Percentiles rank a stretch among this genome's conserved stretches.
Conservation (phyloP, 92 coral and sea anemone species). For the Micromussa lordhowensis region DNA sequence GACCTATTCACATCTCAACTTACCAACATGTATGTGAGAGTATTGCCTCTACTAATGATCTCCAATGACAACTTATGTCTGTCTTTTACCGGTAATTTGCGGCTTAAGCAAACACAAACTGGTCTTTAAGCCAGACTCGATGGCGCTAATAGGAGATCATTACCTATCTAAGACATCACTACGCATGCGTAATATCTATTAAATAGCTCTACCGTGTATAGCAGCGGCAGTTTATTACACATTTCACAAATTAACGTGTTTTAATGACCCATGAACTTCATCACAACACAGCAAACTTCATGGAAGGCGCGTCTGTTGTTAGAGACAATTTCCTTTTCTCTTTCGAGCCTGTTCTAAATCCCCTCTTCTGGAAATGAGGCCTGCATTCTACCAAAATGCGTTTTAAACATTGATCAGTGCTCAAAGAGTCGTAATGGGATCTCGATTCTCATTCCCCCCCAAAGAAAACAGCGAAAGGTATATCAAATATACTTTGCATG, state of each 20-base stretch:
- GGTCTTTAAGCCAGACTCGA: not conserved
- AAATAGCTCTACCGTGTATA: not conserved
- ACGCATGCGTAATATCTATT: constrained; percentile 33
- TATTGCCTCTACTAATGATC: constrained; percentile 8
- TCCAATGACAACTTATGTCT: not conserved
- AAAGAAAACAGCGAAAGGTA: not conserved
- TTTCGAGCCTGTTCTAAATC: not conserved
- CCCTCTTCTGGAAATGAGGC: not conserved
- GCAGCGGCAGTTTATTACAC: constrained; percentile 1
- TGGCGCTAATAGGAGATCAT: constrained; percentile 6
- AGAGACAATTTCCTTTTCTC: not conserved
- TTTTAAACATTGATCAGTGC: too few relatives aligned
- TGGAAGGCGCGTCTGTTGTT: constrained; percentile 5
- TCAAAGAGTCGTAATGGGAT: not conserved
- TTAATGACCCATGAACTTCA: not conserved
- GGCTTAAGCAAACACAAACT: constrained; percentile 2
- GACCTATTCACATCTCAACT: not conserved
- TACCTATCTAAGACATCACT: not conserved
- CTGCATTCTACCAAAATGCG: not conserved
- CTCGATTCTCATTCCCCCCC: not conserved
- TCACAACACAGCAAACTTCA: constrained; percentile 3
- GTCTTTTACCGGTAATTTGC: constrained; percentile 25
- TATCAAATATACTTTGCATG: not conserved
- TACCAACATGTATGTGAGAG: not conserved
- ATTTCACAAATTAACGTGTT: not conserved